phyloP scores from a whole-genome alignment of 2,888 invertebrate genomes.

The Smittia aterrima region DNA sequence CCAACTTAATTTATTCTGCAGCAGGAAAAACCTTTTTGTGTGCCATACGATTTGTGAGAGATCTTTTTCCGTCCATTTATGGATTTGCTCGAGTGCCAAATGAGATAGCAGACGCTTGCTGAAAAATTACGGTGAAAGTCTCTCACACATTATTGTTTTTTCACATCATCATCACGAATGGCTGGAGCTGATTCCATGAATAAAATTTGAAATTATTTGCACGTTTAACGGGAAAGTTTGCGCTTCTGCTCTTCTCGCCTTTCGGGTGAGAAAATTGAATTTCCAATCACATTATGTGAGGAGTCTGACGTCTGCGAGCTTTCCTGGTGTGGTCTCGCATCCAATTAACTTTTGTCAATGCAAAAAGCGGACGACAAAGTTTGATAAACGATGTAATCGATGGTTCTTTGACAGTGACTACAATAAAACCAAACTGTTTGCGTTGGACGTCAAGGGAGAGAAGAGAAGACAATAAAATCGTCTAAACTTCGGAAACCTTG shows the following conservation, averaged over 20 bases:
- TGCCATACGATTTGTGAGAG: neutral
- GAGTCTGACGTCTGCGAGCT: conserved; percentile 5
- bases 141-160: conserved; percentile 29
- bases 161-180: conserved; percentile 14
- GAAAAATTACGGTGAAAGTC: conserved; percentile 18
- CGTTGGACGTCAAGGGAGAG: neutral
- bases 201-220: conserved; percentile 32
- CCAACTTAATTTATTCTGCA: conserved; percentile 32
- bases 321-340: neutral
- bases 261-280: conserved; percentile 14
- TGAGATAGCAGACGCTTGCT: conserved; percentile 32
- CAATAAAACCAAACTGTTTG: neutral
- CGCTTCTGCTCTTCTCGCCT: no score
- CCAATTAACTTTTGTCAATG: neutral
- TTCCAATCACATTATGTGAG: neutral
- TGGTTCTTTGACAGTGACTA: neutral
- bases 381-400: neutral
- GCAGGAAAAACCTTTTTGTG: conserved; percentile 27
- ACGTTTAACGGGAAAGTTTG: conserved; percentile 25
- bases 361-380: neutral
- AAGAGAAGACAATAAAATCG: no score
- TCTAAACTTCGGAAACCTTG: no score
- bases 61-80: conserved; percentile 5
- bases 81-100: conserved; percentile 19
- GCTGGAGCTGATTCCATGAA: conserved; percentile 28